phyloP scores from a whole-genome alignment of 1,140 invertebrate species.

The Epicauta chinensis region DNA sequence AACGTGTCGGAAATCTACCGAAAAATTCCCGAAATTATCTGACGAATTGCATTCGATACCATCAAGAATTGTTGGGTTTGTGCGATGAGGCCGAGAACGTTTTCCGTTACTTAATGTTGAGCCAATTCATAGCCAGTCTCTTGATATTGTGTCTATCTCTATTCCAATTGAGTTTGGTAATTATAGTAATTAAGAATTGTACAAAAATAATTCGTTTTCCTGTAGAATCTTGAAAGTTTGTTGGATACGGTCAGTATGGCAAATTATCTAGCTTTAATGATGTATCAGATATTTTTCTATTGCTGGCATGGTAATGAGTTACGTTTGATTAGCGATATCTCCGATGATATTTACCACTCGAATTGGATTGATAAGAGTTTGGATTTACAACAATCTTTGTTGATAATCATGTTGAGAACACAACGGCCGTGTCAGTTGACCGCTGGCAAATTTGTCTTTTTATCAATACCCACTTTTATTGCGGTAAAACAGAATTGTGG shows the following conservation, averaged over 20 bases:
- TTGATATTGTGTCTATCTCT: slow-evolving; percentile 19
- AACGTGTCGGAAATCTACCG: background rate
- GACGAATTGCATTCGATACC: slow-evolving; percentile 7
- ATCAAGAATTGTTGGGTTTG: slow-evolving; percentile 16
- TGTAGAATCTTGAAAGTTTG: background rate
- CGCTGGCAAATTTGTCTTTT: slow-evolving; percentile 45
- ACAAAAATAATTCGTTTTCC: background rate
- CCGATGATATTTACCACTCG: slow-evolving; percentile 20
- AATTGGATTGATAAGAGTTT: slow-evolving; percentile 27
- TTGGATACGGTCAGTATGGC: slow-evolving; percentile 17
- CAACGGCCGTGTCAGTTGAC: slow-evolving; percentile 42
- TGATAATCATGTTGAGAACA: slow-evolving; percentile 45
- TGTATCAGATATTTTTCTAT: slow-evolving; percentile 20
- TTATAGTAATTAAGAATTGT: background rate
- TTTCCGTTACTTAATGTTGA: slow-evolving; percentile 15
- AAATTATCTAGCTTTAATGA: slow-evolving; percentile 12
- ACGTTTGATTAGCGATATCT: slow-evolving; percentile 20
- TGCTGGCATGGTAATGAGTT: slow-evolving; percentile 24
- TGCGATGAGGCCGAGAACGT: slow-evolving; percentile 13
- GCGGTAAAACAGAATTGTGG: slow-evolving; percentile 32
- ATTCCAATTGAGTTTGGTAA: slow-evolving; percentile 20
- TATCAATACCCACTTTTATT: slow-evolving; percentile 46
- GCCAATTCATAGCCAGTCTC: slow-evolving; percentile 18
- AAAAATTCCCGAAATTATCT: background rate
- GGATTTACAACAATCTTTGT: slow-evolving; percentile 39